These are phyloP conservation scores for Rostratula benghalensis DNA, from an alignment of 2,113 vertebrate species.

Conservation along the genomic window DNA sequence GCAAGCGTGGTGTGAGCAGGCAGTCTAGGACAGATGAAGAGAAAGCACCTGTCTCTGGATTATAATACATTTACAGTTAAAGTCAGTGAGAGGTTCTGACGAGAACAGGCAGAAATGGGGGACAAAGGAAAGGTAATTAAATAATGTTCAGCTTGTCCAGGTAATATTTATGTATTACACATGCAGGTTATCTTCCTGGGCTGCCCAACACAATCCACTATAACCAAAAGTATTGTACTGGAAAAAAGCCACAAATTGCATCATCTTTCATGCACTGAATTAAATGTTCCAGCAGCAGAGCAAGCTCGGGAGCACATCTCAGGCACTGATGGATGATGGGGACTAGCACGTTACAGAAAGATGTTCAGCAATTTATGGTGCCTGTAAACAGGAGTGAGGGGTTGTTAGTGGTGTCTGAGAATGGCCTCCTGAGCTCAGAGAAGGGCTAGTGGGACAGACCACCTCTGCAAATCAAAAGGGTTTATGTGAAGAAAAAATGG, in stretches of 20 bases:
- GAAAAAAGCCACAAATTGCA: conserved; percentile 21
- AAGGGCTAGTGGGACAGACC: not conserved
- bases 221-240: conserved; percentile 4
- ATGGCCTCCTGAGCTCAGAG: not conserved
- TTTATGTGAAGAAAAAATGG: not conserved
- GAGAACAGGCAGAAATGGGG: not conserved
- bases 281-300: conserved; percentile 7
- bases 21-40: not conserved
- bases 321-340: not conserved
- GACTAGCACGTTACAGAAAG: not conserved
- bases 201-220: not conserved
- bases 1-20: not conserved
- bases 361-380: not conserved
- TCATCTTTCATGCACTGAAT: not conserved
- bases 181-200: not conserved
- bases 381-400: not conserved
- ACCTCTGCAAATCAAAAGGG: not conserved
- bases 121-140: not conserved
- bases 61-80: not conserved
- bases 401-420: not conserved
- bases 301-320: not conserved
- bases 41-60: not conserved
- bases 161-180: not conserved
- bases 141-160: not conserved
- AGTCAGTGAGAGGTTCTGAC: not conserved